Evolutionary conservation across 2,888 invertebrate species (phyloP).

Genomic region (Trissonchulus latispiculum): DNA sequence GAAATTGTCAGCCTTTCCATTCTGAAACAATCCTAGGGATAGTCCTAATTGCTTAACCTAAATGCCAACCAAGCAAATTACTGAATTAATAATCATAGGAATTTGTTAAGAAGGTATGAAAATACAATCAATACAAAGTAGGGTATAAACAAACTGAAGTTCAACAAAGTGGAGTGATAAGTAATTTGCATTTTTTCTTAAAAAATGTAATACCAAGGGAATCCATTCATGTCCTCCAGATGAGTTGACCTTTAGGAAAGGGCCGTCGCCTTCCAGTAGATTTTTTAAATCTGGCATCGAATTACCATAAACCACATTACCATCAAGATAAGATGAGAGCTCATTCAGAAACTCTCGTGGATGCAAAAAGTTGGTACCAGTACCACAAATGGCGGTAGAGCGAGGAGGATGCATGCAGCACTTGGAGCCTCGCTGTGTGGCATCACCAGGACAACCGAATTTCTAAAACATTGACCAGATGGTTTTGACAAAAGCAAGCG

Average conservation of each 20-base stretch:
- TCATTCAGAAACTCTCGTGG: conserved; percentile 7
- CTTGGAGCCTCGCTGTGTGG: neutral
- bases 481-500: no score
- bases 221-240: neutral
- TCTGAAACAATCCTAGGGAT: neutral
- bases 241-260: neutral
- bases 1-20: conserved; percentile 29
- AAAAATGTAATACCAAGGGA: neutral
- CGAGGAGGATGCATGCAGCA: conserved; percentile 9
- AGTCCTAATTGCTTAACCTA: no score
- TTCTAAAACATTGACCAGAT: no score
- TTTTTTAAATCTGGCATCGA: neutral
- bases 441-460: neutral
- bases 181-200: neutral
- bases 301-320: conserved; percentile 6
- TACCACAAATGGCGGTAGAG: conserved; percentile 15
- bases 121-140: neutral
- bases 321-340: conserved; percentile 8
- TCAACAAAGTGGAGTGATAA: no score
- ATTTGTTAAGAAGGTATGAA: neutral
- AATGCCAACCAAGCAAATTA: no score
- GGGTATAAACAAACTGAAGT: neutral
- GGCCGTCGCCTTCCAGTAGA: neutral
- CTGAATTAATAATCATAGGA: no score
- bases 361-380: neutral